Percentiles rank a stretch among this genome's conserved stretches.
These are phyloP conservation scores for Drosophila atripex DNA, from an alignment of 2,888 invertebrate species.

Conservation along the genomic window DNA sequence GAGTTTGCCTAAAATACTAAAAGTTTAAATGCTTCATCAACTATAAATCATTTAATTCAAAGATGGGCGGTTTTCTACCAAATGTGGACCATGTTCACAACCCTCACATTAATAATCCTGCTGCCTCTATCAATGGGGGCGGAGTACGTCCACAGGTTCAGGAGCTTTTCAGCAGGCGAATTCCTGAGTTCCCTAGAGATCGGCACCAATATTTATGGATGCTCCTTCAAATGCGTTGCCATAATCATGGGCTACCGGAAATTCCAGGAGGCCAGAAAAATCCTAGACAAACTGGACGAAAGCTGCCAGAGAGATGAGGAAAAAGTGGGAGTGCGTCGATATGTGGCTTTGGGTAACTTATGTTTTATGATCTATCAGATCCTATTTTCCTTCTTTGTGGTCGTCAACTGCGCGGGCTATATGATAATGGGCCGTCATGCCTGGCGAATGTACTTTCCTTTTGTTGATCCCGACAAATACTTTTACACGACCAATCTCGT, in stretches of 20 bases:
- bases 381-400: slow-evolving; percentile 33
- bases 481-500: slow-evolving; percentile 37
- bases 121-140: slow-evolving; percentile 34
- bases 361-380: slow-evolving; percentile 27
- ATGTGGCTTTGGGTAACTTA: slow-evolving; percentile 31
- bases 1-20: neutral
- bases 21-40: neutral
- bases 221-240: slow-evolving; percentile 36
- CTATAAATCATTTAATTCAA: neutral
- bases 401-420: slow-evolving; percentile 25
- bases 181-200: slow-evolving; percentile 65
- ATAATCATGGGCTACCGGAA: slow-evolving; percentile 32
- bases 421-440: slow-evolving; percentile 32
- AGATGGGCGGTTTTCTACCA: slow-evolving; percentile 9
- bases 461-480: slow-evolving; percentile 1
- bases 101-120: slow-evolving; percentile 15
- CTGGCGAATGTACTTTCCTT: slow-evolving; percentile 52
- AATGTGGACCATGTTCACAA: slow-evolving; percentile 29
- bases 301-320: slow-evolving; percentile 29
- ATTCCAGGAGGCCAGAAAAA: slow-evolving; percentile 33
- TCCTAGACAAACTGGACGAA: slow-evolving; percentile 46
- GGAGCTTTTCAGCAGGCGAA: slow-evolving; percentile 52
- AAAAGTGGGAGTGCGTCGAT: slow-evolving; percentile 16
- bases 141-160: slow-evolving; percentile 40
- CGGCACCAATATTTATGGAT: slow-evolving; percentile 39